A percentile compares a stretch with the other conserved stretches of the same genome.
These are phyloP conservation scores for Hylaea fasciaria DNA, from an alignment of 2,888 invertebrate genomes.

Conservation along the genomic window DNA sequence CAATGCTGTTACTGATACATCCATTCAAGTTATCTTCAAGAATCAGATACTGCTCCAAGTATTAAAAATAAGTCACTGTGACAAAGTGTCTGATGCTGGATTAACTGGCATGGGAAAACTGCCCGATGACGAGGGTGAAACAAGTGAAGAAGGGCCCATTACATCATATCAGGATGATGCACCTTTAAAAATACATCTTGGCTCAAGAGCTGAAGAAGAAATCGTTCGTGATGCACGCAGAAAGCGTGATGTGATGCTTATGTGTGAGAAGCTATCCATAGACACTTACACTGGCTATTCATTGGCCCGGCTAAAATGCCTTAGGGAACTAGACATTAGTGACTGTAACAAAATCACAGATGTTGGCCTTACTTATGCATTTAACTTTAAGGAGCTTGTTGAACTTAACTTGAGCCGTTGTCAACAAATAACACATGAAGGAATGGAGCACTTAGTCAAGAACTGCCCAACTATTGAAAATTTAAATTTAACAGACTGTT, in stretches of 20 bases:
- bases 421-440: slow-evolving; percentile 88
- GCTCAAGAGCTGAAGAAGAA: slow-evolving; percentile 88
- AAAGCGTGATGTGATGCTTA: slow-evolving; percentile 86
- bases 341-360: slow-evolving; percentile 90
- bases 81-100: slow-evolving; percentile 88
- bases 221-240: slow-evolving; percentile 87
- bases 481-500: slow-evolving; percentile 87
- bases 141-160: slow-evolving; percentile 61
- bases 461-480: slow-evolving; percentile 89
- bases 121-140: slow-evolving; percentile 51
- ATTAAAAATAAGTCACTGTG: slow-evolving; percentile 88
- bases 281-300: slow-evolving; percentile 79
- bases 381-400: slow-evolving; percentile 87
- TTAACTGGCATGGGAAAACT: slow-evolving; percentile 87
- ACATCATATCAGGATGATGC: slow-evolving; percentile 64
- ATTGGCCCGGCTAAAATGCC: slow-evolving; percentile 80
- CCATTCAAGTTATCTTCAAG: slow-evolving; percentile 88
- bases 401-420: slow-evolving; percentile 87
- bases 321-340: slow-evolving; percentile 86
- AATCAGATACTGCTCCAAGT: slow-evolving; percentile 85
- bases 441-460: slow-evolving; percentile 86
- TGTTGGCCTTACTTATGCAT: slow-evolving; percentile 88
- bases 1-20: slow-evolving; percentile 88
- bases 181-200: slow-evolving; percentile 81
- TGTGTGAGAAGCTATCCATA: slow-evolving; percentile 83